Evolutionary conservation across 1,140 invertebrate species (phyloP).

Genomic region (Choristoneura fumiferana): DNA sequence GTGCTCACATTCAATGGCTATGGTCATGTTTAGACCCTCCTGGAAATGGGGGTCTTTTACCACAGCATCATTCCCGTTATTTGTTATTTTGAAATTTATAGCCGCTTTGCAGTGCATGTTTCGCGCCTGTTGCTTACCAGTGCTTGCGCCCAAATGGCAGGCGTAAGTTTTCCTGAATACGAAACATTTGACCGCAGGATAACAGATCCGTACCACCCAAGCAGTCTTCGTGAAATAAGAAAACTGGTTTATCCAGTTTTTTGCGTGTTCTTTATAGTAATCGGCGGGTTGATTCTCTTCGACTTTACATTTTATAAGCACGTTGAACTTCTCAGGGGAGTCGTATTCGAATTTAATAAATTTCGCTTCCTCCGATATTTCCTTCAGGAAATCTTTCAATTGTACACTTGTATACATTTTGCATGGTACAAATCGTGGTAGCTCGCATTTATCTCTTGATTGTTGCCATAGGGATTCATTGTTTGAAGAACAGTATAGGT

Average conservation of each 20-base stretch:
- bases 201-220: conserved; percentile 27
- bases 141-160: conserved; percentile 24
- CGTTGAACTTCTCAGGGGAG: conserved; percentile 24
- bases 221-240: conserved; percentile 29
- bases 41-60: conserved; percentile 25
- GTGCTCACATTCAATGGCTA: conserved; percentile 27
- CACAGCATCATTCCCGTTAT: conserved; percentile 22
- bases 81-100: conserved; percentile 27
- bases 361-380: conserved; percentile 26
- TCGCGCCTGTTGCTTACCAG: conserved; percentile 22
- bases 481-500: too few relatives aligned
- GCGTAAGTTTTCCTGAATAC: conserved; percentile 21
- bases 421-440: neutral
- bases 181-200: conserved; percentile 23
- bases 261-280: conserved; percentile 20
- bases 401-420: conserved; percentile 27
- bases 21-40: conserved; percentile 26
- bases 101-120: conserved; percentile 18
- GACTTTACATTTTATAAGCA: conserved; percentile 29
- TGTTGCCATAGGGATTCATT: too few relatives aligned
- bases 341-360: conserved; percentile 27
- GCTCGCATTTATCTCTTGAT: too few relatives aligned
- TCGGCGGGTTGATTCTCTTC: conserved; percentile 10
- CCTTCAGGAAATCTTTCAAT: conserved; percentile 25
- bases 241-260: conserved; percentile 33